Percentiles rank a stretch among this genome's conserved stretches.
Conservation (phyloP, 2,797 vertebrate species). For the Capromys pilorides region DNA sequence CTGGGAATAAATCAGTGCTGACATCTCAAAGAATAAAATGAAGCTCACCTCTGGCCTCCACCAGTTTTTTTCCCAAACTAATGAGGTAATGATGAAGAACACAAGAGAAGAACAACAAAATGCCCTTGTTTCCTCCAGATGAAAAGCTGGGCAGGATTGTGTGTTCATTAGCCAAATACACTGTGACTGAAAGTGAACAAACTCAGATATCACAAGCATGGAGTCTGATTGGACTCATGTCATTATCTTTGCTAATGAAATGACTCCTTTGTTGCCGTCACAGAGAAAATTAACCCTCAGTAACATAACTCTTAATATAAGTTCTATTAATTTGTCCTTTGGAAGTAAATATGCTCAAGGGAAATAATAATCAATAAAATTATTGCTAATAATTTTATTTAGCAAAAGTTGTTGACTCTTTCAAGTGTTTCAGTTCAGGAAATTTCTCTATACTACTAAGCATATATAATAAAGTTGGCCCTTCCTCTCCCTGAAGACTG, state of each 20-base stretch:
- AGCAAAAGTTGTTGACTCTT: slow-evolving; percentile 1
- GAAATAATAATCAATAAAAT: too few relatives aligned
- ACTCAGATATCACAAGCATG: slow-evolving; percentile 23
- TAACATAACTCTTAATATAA: slow-evolving; percentile 14
- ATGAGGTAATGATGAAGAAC: slow-evolving; percentile 58
- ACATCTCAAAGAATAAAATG: slow-evolving; percentile 61
- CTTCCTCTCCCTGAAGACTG: too few relatives aligned
- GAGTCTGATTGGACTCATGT: background rate
- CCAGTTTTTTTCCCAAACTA: slow-evolving; percentile 50
- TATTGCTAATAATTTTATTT: too few relatives aligned
- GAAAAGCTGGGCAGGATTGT: slow-evolving; percentile 21
- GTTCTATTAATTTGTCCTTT: slow-evolving; percentile 28
- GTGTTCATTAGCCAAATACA: slow-evolving; percentile 52
- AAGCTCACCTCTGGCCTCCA: slow-evolving; percentile 60
- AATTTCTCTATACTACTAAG: slow-evolving; percentile 12
- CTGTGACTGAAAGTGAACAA: slow-evolving; percentile 28
- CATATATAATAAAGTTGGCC: background rate
- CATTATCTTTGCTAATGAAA: slow-evolving; percentile 43
- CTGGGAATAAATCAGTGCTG: slow-evolving; percentile 28
- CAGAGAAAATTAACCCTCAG: slow-evolving; percentile 51
- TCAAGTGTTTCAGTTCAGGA: slow-evolving; percentile 6
- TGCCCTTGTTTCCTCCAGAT: background rate
- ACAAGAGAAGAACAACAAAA: background rate
- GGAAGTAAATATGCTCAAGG: slow-evolving; percentile 36
- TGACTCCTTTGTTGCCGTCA: slow-evolving; percentile 29